These are phyloP conservation scores for Acrobasis consociella DNA, from an alignment of 2,888 invertebrate species.

Conservation along the genomic window DNA sequence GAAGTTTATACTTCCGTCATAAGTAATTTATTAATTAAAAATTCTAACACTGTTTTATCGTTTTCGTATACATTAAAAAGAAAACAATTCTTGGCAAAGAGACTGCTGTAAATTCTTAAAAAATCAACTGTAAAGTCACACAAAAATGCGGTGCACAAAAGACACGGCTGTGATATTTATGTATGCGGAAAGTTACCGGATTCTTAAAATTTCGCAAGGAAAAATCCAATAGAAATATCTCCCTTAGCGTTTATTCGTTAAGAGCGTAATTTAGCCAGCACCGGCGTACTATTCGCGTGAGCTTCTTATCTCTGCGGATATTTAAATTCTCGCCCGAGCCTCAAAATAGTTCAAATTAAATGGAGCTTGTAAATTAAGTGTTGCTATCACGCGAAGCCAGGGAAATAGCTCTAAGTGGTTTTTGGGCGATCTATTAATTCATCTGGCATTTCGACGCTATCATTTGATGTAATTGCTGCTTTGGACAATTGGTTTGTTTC, in stretches of 20 bases:
- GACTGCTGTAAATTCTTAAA: background rate
- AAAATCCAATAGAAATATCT: conserved; percentile 44
- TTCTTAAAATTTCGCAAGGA: conserved; percentile 28
- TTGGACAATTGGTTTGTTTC: conserved; percentile 6
- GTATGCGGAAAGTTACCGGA: conserved; percentile 24
- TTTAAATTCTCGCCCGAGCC: conserved; percentile 70
- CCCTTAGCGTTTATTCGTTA: conserved; percentile 60
- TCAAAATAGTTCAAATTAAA: conserved; percentile 76
- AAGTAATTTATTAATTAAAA: no score
- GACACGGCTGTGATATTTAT: conserved; percentile 15
- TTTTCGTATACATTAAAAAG: no score
- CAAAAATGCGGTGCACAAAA: conserved; percentile 3
- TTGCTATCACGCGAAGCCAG: conserved; percentile 79
- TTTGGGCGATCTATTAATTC: conserved; percentile 65
- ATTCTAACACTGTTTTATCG: no score
- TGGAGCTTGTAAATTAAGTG: conserved; percentile 80
- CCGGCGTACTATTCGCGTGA: conserved; percentile 67
- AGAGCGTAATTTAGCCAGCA: conserved; percentile 64
- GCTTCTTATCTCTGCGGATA: conserved; percentile 78
- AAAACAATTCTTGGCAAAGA: background rate
- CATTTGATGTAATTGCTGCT: conserved; percentile 21
- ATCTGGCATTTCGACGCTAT: conserved; percentile 44
- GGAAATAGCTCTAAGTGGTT: conserved; percentile 78
- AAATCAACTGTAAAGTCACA: conserved; percentile 8
- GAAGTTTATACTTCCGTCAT: no score